Evolutionary conservation across 1,140 invertebrate species (phyloP).

Genomic region (Hyles euphorbiae): DNA sequence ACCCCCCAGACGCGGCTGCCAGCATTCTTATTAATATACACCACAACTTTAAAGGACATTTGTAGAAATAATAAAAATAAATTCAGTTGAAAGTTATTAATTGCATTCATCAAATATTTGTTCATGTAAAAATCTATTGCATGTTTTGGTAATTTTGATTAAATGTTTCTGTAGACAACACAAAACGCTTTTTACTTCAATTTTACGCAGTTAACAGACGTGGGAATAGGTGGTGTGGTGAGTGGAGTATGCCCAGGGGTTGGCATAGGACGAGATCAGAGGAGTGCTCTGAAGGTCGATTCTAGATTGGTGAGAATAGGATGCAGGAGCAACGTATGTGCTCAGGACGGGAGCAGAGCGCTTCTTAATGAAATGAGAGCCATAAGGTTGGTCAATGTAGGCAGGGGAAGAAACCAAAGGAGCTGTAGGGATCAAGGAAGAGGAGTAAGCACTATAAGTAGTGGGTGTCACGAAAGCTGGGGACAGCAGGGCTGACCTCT

Average conservation of each 20-base stretch:
- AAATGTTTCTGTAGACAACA: not conserved
- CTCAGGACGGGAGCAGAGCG: slow-evolving; percentile 40
- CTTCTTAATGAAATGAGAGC: slow-evolving; percentile 59
- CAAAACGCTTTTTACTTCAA: too few relatives aligned
- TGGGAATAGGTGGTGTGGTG: slow-evolving; percentile 24
- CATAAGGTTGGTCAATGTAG: slow-evolving; percentile 24
- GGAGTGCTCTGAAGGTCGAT: slow-evolving; percentile 37
- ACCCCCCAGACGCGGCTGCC: too few relatives aligned
- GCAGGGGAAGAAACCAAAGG: slow-evolving; percentile 22
- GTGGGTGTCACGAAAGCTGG: slow-evolving; percentile 29
- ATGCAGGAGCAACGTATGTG: slow-evolving; percentile 34
- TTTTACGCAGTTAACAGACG: slow-evolving; percentile 17
- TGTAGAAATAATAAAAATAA: too few relatives aligned
- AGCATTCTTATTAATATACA: too few relatives aligned
- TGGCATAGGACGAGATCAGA: slow-evolving; percentile 30
- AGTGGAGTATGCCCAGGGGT: slow-evolving; percentile 37
- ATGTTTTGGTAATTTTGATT: slow-evolving; percentile 1
- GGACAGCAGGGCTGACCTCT: slow-evolving; percentile 21
- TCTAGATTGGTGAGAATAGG: slow-evolving; percentile 44
- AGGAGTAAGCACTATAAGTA: slow-evolving; percentile 29
- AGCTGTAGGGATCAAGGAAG: slow-evolving; percentile 22
- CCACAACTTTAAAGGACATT: too few relatives aligned
- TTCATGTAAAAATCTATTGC: too few relatives aligned
- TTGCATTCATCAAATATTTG: too few relatives aligned
- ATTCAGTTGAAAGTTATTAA: too few relatives aligned